Evolutionary conservation across 2,888 invertebrate genomes (phyloP).

Genomic region (Rhagonycha fulva): DNA sequence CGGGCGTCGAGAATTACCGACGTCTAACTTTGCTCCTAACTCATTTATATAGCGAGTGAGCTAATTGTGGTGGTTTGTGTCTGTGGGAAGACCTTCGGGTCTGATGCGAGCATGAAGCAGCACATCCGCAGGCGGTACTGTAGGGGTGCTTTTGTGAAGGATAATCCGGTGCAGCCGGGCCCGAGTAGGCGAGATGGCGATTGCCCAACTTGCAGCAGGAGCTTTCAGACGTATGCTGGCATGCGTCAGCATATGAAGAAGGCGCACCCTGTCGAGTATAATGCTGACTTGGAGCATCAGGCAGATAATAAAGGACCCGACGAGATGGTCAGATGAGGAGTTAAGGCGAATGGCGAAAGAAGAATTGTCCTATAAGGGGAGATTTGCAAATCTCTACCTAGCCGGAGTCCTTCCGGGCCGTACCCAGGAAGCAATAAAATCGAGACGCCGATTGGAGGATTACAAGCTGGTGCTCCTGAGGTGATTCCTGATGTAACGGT

Average conservation of each 20-base stretch:
- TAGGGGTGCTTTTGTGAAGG: neutral
- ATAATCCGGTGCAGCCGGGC: no score
- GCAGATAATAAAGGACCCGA: neutral
- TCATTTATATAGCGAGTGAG: no score
- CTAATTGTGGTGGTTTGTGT: no score
- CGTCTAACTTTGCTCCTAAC: no score
- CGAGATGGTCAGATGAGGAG: conserved; percentile 8
- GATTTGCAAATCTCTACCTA: neutral
- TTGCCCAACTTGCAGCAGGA: neutral
- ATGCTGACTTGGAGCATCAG: neutral
- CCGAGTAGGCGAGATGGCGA: no score
- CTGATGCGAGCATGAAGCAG: no score
- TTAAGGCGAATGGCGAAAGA: neutral
- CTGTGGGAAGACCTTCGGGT: no score
- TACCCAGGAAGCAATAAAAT: neutral
- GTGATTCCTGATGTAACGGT: no score
- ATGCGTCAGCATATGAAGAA: neutral
- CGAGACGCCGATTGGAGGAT: neutral
- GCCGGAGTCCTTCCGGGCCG: neutral
- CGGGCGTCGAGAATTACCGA: no score
- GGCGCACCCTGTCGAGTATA: no score
- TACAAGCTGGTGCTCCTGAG: no score
- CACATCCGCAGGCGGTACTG: neutral
- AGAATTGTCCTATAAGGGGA: neutral
- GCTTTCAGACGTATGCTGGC: no score